Evolutionary conservation across 2,888 invertebrate species (phyloP), one percentile per base, ranked within the genome.

Genomic region (Cryptophagus acutangulus): DNA sequence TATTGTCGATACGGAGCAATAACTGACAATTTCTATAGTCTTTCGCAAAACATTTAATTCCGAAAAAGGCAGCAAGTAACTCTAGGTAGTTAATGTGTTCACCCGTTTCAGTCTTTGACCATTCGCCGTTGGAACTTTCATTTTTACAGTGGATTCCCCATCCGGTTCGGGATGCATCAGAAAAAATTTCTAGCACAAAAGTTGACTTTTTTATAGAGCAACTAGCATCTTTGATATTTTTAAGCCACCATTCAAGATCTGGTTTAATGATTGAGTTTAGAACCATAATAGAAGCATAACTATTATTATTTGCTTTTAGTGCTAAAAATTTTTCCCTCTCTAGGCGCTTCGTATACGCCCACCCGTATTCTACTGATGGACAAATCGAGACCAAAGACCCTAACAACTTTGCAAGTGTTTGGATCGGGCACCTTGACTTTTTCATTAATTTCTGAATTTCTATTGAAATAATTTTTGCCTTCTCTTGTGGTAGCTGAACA

Each of bases 301-400:
- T 30, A 10, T 24, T n/a, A 8, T 33, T 24, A 17, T 17, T 10
- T 17, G 18, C 17, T 9, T 15, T 16, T n/a, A 57, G 28, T 17
- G 41, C 54, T 17, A 43, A 18, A 34, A 39, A 40, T 43, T 46
- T 45, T 17, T 33, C 35, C n/a, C 48, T 30, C 36, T 52, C 46
- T n/a, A 46, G 26, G 17, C 41, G 9, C 41, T 61, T 60, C 0
- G 59, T 58, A 15, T 61, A 52, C 1, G 60, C 36, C 50, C 52
- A 56, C 2, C 59, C 57, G 33, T 59, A 59, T 33, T 57, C 48
- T 4, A 59, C 43, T 2, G 55, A 58, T n/a, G 58, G 59, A 24
- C 58, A 60, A 17, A 48, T 50, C 1, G 58, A 48, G 2, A 47
- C 39, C 14, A 61, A 31, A 8, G 31, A 18, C 4, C 54, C 52